phyloP scores from a whole-genome alignment of 2,797 vertebrate genomes.

The Alectoris magna region DNA sequence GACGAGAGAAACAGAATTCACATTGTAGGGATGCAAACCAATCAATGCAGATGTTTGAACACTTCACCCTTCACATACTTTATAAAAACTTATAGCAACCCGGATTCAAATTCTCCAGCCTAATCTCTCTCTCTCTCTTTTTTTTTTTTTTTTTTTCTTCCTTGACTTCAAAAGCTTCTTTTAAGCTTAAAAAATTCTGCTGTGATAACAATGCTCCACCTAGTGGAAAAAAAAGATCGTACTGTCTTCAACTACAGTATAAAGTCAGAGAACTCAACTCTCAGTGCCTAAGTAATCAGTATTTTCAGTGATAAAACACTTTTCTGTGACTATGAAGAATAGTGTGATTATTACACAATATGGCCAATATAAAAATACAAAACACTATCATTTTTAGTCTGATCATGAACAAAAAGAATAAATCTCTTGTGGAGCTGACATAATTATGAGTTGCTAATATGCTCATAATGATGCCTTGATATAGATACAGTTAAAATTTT shows the following conservation, averaged over 20 bases:
- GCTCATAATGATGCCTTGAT: neutral
- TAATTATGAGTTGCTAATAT: neutral
- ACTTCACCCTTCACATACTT: neutral
- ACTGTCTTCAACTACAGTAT: neutral
- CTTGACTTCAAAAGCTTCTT: neutral
- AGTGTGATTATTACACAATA: neutral
- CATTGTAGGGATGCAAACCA: neutral
- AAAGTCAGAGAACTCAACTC: rapidly evolving
- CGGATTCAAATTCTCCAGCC: neutral
- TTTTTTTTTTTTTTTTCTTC: neutral
- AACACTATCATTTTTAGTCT: neutral
- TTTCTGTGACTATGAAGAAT: neutral
- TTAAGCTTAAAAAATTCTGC: neutral
- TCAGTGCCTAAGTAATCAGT: neutral
- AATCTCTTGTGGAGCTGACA: neutral
- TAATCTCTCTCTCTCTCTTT: neutral
- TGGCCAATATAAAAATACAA: neutral
- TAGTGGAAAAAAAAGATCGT: slow-evolving; percentile 53
- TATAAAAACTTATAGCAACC: neutral
- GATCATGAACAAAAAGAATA: neutral
- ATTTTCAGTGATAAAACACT: neutral
- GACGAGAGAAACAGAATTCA: neutral
- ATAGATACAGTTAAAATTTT: neutral
- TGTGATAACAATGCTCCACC: slow-evolving; percentile 66
- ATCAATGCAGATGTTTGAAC: neutral